Evolutionary conservation across 2,113 vertebrate species (phyloP).

Genomic region (Promerops cafer): DNA sequence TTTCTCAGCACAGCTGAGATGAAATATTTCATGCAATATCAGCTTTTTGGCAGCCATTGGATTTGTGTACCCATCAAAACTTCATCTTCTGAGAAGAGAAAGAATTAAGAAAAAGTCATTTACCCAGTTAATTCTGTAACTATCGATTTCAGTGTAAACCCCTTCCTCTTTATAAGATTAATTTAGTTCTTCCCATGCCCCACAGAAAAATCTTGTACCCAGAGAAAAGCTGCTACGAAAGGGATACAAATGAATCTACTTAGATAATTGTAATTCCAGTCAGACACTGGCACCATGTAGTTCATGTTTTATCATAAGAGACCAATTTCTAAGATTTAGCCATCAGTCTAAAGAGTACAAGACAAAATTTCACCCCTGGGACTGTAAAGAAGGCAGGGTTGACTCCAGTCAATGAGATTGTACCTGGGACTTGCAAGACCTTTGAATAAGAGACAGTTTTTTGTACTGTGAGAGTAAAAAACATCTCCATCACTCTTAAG

Average conservation of each 20-base stretch:
- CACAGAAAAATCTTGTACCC: constrained; percentile 35
- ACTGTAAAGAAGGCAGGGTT: background rate
- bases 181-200: constrained; percentile 54
- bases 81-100: constrained; percentile 68
- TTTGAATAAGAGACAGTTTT: background rate
- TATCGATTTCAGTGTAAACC: constrained; percentile 64
- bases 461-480: background rate
- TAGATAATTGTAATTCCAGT: constrained; percentile 63
- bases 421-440: background rate
- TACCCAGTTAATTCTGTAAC: constrained; percentile 59
- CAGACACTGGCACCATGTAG: constrained; percentile 50
- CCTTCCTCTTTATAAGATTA: constrained; percentile 61
- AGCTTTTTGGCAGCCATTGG: constrained; percentile 56
- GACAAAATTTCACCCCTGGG: background rate
- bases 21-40: constrained; percentile 61
- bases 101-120: constrained; percentile 66
- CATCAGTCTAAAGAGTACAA: background rate
- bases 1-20: constrained; percentile 42
- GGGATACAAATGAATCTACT: constrained; percentile 57
- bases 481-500: background rate
- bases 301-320: constrained; percentile 55
- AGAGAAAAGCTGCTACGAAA: constrained; percentile 38
- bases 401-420: rapidly evolving
- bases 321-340: background rate
- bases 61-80: constrained; percentile 68